A percentile compares a stretch with the other conserved stretches of the same genome.
phyloP scores from a whole-genome alignment of 2,888 invertebrate genomes.

The Macrophya alboannulata region DNA sequence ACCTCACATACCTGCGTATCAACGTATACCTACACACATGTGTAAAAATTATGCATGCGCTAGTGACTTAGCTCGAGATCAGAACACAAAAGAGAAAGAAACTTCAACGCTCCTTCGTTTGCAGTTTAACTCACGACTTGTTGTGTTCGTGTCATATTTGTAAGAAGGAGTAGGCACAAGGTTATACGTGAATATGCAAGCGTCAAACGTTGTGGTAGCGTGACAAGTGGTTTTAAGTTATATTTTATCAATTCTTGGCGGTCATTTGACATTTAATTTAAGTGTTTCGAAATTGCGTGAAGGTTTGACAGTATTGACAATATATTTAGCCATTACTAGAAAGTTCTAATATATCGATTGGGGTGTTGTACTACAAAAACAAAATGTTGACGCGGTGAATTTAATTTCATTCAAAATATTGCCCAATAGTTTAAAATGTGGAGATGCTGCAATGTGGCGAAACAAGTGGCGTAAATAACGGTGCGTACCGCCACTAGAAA shows the following conservation, averaged over 20 bases:
- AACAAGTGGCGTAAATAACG: slow-evolving; percentile 5
- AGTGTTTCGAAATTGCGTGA: neutral
- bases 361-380: neutral
- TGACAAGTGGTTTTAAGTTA: slow-evolving; percentile 27
- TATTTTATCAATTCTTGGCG: neutral
- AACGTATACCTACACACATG: neutral
- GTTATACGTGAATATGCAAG: neutral
- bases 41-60: neutral
- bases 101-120: neutral
- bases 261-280: neutral
- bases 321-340: neutral
- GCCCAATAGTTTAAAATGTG: neutral
- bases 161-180: neutral
- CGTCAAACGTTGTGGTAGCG: neutral
- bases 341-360: neutral
- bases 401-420: slow-evolving; percentile 20
- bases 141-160: neutral
- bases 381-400: neutral
- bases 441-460: neutral
- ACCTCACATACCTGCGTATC: neutral
- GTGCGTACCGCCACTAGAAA: neutral
- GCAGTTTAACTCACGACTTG: neutral
- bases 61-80: neutral
- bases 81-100: neutral
- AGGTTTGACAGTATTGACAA: neutral